Percentiles rank a stretch among this genome's conserved stretches.
Conservation (phyloP, 2,113 vertebrate species). For the Percopsis transmontana region DNA sequence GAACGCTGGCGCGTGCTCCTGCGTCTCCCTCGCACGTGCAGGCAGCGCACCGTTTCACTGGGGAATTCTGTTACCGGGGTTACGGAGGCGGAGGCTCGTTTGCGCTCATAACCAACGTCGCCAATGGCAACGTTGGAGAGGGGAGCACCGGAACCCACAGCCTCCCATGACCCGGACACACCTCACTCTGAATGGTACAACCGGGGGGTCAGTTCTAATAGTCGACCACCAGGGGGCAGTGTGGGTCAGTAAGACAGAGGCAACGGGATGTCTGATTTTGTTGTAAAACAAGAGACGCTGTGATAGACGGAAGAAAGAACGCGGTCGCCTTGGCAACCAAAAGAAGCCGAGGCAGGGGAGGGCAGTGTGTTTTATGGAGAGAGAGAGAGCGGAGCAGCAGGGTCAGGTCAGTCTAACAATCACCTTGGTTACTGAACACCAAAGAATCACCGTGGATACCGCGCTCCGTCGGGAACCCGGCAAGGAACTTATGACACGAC, state of each 20-base stretch:
- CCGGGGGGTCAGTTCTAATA: conserved; percentile 13
- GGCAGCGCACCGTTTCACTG: no score
- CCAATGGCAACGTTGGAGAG: no score
- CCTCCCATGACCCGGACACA: not conserved
- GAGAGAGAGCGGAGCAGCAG: conserved; percentile 9
- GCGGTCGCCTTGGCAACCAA: conserved; percentile 38
- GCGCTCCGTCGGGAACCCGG: no score
- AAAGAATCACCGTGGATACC: conserved; percentile 45
- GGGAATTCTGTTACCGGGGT: no score
- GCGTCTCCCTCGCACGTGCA: no score
- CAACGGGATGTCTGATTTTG: conserved; percentile 22
- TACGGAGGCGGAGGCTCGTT: no score
- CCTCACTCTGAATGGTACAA: not conserved
- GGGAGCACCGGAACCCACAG: no score
- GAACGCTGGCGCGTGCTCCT: no score
- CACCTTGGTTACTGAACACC: conserved; percentile 45
- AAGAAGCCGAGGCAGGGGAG: not conserved
- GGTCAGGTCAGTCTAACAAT: conserved; percentile 5
- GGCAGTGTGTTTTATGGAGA: not conserved
- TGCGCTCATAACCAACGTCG: no score
- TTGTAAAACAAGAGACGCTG: conserved; percentile 31
- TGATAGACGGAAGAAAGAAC: conserved; percentile 52
- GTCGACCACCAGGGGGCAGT: conserved; percentile 44
- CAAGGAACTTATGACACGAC: no score
- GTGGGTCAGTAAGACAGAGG: not conserved